Evolutionary conservation across 2,888 invertebrate species (phyloP).

Genomic region (Agrotis clavis): DNA sequence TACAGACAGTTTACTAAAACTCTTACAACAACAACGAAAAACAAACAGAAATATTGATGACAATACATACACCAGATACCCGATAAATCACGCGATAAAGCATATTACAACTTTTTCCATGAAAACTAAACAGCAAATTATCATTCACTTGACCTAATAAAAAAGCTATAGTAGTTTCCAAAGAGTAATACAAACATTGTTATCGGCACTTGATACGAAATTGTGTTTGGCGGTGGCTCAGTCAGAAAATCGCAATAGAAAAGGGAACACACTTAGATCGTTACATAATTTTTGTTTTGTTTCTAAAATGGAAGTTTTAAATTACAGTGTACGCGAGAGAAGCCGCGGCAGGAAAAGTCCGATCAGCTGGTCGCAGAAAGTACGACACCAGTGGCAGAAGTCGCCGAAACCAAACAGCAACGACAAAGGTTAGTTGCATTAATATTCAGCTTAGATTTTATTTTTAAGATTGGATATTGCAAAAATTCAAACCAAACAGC

Average conservation of each 20-base stretch:
- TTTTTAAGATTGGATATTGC: too few relatives aligned
- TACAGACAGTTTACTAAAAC: conserved; percentile 8
- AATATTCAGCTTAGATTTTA: background rate
- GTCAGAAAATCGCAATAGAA: conserved; percentile 60
- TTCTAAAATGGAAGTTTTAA: conserved; percentile 71
- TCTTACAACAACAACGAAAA: conserved; percentile 2
- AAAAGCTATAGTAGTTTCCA: conserved; percentile 71
- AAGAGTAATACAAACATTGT: conserved; percentile 83
- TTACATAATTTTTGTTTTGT: conserved; percentile 14
- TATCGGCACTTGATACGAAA: conserved; percentile 79
- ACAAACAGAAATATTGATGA: conserved; percentile 42
- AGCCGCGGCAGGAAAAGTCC: conserved; percentile 90
- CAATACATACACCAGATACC: conserved; percentile 20
- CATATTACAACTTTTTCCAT: conserved; percentile 41
- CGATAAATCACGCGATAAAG: conserved; percentile 30
- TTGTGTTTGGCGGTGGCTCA: conserved; percentile 67
- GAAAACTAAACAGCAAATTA: conserved; percentile 45
- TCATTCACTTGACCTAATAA: conserved; percentile 71
- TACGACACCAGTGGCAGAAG: conserved; percentile 92
- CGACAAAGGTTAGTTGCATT: conserved; percentile 78
- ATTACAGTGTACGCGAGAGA: conserved; percentile 90
- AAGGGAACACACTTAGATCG: conserved; percentile 38
- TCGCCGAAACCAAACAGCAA: conserved; percentile 81
- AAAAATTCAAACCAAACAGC: conserved; percentile 1
- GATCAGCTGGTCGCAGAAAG: conserved; percentile 92